Conservation (phyloP, 2,797 vertebrate species). For the Corythornis leucogaster region DNA sequence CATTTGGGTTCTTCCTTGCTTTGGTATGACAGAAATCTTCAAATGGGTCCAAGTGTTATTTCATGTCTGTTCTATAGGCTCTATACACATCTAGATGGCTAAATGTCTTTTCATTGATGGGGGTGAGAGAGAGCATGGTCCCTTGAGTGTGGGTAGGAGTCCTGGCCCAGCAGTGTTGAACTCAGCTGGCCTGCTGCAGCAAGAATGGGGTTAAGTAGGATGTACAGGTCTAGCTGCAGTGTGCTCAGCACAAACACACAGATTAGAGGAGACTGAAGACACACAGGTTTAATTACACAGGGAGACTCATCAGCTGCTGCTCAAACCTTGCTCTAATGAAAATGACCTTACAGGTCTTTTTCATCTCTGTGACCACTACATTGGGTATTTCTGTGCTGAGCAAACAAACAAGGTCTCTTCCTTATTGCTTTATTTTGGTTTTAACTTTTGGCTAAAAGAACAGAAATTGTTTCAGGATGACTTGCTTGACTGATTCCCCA, state of each 20-base stretch:
- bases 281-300: background rate
- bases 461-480: background rate
- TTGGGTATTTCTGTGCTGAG: background rate
- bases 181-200: background rate
- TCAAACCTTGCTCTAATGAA: background rate
- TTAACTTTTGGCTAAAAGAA: background rate
- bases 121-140: background rate
- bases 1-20: background rate
- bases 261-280: background rate
- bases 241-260: background rate
- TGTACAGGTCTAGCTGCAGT: background rate
- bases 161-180: background rate
- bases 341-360: background rate
- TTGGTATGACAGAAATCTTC: background rate
- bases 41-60: background rate
- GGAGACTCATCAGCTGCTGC: background rate
- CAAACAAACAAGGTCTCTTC: background rate
- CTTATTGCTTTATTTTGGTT: background rate
- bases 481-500: background rate
- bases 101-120: background rate
- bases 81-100: background rate
- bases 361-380: background rate
- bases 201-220: background rate
- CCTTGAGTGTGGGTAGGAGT: fast-evolving
- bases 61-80: background rate